Evolutionary conservation across 2,888 invertebrate species (phyloP), one percentile per base, ranked within the genome.

Genomic region (Pristionchus exspectatus): DNA sequence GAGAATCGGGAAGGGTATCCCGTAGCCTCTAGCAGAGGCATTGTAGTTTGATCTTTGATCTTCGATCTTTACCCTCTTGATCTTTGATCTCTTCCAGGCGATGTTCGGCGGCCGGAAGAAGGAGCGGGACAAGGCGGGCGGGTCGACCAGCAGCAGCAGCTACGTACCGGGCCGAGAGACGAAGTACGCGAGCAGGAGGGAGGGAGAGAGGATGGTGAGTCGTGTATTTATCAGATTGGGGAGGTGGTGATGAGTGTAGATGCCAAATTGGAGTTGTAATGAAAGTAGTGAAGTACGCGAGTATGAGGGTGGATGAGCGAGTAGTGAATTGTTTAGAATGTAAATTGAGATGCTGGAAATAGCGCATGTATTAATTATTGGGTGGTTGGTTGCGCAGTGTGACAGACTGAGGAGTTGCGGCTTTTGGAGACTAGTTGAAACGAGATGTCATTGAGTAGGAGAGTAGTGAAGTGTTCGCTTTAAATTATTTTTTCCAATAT

Each of bases 81-180:
- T 85, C 56, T 59, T 33, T 24, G n/a, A 44, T 24, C 59, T 16
- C n/a, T 10, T 83, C 30, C 59, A 85, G 84, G 84, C 84, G 59
- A 85, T 85, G 84, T 85, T 85, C 84, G 84, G 84, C 59, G 59
- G 84, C 18, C 84, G 84, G 21, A 56, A 59, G 50, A 85, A 85
- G 84, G 84, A 85, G 33, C 84, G 84, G 33, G 84, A 85, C 84
- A 85, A 85, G 84, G 33, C 56, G 33, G 33, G 56, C 27, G 44
- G 54, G 10, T 83, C 83, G 83, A 54, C 83, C 27, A 85, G 33
- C 59, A 38, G 59, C n/a, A 18, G 33, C 59, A 24, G 9, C 30
- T 56, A 59, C 56, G 59, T 59, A 38, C 84, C 84, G 18, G 84
- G 84, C 56, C 9, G 27, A 33, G 84, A 85, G 84, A 85, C 84